Conservation (phyloP, 2,113 vertebrate genomes). For the Oreochromis niloticus region DNA sequence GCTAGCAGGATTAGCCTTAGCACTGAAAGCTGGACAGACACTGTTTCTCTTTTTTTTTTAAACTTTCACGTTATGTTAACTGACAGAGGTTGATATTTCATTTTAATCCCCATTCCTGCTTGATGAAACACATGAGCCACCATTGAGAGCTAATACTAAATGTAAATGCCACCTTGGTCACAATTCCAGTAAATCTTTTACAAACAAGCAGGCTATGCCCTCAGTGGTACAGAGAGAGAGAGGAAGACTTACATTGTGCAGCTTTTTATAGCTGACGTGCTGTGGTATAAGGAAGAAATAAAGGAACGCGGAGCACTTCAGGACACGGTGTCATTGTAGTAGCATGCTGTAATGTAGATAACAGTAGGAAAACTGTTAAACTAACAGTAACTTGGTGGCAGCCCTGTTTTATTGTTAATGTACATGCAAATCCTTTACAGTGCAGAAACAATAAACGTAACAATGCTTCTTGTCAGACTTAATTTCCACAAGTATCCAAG, state of each 20-base stretch:
- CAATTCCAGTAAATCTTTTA: background rate
- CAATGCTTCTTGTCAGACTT: background rate
- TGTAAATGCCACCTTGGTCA: background rate
- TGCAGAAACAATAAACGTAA: background rate
- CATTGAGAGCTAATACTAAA: background rate
- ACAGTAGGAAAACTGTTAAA: background rate
- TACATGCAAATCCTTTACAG: background rate
- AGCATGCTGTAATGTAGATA: background rate
- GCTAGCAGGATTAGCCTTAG: background rate
- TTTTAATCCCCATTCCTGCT: background rate
- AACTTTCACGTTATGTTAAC: no score
- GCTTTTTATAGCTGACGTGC: background rate
- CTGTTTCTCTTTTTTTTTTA: background rate
- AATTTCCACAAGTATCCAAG: background rate
- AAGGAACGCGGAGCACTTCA: background rate
- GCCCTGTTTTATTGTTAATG: background rate
- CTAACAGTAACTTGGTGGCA: background rate
- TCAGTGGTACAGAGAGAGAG: background rate
- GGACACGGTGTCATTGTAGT: background rate
- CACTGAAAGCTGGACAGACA: background rate
- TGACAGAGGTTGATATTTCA: background rate
- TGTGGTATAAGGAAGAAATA: background rate
- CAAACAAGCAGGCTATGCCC: background rate
- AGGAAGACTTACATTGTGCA: background rate
- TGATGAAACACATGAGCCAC: background rate